Percentiles rank a stretch among this genome's conserved stretches.
Conservation (phyloP, 2,797 vertebrate genomes). For the Liparis tanakae region DNA sequence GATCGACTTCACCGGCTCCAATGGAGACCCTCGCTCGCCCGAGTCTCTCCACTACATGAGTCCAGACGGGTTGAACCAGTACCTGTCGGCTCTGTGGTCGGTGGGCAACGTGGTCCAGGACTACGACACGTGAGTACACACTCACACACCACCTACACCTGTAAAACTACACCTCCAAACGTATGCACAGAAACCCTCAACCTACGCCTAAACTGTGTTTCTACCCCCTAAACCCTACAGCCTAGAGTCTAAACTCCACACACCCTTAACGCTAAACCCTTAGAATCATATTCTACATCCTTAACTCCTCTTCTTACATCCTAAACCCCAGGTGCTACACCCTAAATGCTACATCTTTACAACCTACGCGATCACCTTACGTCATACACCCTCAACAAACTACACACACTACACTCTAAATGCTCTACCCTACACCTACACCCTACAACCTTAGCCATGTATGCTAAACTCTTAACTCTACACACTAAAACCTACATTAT, state of each 20-base stretch:
- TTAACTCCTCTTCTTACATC: neutral
- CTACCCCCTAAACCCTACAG: neutral
- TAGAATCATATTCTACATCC: no score
- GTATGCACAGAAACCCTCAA: neutral
- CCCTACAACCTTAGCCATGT: no score
- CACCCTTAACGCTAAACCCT: neutral
- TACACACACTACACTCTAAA: neutral
- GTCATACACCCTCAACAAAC: no score
- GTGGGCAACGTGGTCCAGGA: constrained; percentile 94
- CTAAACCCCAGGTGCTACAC: no score
- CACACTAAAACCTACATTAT: neutral
- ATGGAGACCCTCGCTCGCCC: constrained; percentile 90
- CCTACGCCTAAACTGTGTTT: no score
- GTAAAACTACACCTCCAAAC: neutral
- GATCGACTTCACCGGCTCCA: constrained; percentile 95
- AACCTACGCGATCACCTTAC: neutral
- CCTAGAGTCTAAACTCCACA: neutral
- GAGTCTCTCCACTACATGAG: constrained; percentile 93
- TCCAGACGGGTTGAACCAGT: constrained; percentile 91
- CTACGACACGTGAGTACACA: constrained; percentile 88
- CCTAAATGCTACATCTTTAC: neutral
- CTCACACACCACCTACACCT: neutral
- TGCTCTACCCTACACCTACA: neutral
- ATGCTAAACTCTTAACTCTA: no score
- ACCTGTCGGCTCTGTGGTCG: constrained; percentile 92